Evolutionary conservation across 64 coral and sea anemone species (phyloP), one percentile per base, ranked within the genome.

Genomic region (Montipora cactus): DNA sequence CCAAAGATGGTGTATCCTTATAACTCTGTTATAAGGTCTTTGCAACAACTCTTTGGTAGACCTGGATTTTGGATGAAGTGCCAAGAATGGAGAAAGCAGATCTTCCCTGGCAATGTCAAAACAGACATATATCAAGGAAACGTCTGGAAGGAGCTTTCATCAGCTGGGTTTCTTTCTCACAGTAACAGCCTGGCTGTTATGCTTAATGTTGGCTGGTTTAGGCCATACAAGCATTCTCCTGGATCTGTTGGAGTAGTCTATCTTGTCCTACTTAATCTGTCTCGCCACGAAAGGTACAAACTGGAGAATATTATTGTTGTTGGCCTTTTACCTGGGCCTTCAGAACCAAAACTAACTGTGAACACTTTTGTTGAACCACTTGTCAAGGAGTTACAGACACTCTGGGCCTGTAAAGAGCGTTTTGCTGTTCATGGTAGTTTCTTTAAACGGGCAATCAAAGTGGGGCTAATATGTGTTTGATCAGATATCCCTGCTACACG

Each of bases 191-290:
- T 94, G 2, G 77, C 92, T 79, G 44, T 93, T 22, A 79, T 84
- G 75, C 78, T 93, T 9, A 93, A 93, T 80, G 84, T 93, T 21
- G 91, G 87, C 81, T 93, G 91, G 91, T 93, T 93, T 68, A 75
- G 62, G 45, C 91, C 91, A 87, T 83, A 93, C n/a, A 93, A 93
- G 3, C 91, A 93, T 55, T 87, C 75, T 15, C 91, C 83, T 15
- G 64, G 89, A 45, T 91, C 89, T 73, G 64, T 91, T 51, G 90
- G 90, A 81, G 90, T 91, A 9, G 7, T 79, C 0, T 90, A 80
- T 16, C 49, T 91, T 12, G 89, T 84, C 18, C 47, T 92, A 0
- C 90, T 92, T 4, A 91, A 83, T 75, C 90, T 91, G 19, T 79
- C 67, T 23, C 80, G 68, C 23, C 72, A 89, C 15, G 88, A 90